Conservation (phyloP, 2,888 invertebrate species). For the Caenorhabditis sp. region DNA sequence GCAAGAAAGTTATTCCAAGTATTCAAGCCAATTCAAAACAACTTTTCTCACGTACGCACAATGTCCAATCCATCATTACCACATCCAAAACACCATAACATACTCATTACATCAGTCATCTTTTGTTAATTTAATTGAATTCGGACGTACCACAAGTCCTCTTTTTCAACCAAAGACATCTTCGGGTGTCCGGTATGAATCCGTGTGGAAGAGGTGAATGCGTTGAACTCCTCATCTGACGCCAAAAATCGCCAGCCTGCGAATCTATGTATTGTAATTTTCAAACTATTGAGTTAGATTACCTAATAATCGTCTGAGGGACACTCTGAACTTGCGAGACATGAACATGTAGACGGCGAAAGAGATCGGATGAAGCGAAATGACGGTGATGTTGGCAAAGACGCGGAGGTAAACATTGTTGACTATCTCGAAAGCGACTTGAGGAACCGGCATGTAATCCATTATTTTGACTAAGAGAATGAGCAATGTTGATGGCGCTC, state of each 20-base stretch:
- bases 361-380: conserved; percentile 69
- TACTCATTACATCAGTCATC: neutral
- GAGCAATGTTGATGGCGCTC: conserved; percentile 61
- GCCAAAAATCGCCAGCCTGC: conserved; percentile 62
- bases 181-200: conserved; percentile 38
- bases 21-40: too few species aligned
- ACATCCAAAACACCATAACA: too few species aligned
- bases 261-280: too few species aligned
- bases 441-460: conserved; percentile 51
- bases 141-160: conserved; percentile 46
- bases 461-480: conserved; percentile 62
- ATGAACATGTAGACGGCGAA: conserved; percentile 70
- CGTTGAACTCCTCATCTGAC: conserved; percentile 61
- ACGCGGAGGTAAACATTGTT: conserved; percentile 59
- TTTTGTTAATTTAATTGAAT: neutral
- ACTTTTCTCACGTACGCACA: too few species aligned
- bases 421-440: conserved; percentile 50
- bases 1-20: too few species aligned
- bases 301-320: conserved; percentile 60
- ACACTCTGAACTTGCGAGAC: conserved; percentile 66
- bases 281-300: neutral
- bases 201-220: conserved; percentile 46
- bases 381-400: conserved; percentile 63
- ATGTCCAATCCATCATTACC: too few species aligned
- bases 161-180: conserved; percentile 46